Evolutionary conservation across 2,113 vertebrate species (phyloP), one percentile per base, ranked within the genome.

Genomic region (Pygoscelis adeliae): DNA sequence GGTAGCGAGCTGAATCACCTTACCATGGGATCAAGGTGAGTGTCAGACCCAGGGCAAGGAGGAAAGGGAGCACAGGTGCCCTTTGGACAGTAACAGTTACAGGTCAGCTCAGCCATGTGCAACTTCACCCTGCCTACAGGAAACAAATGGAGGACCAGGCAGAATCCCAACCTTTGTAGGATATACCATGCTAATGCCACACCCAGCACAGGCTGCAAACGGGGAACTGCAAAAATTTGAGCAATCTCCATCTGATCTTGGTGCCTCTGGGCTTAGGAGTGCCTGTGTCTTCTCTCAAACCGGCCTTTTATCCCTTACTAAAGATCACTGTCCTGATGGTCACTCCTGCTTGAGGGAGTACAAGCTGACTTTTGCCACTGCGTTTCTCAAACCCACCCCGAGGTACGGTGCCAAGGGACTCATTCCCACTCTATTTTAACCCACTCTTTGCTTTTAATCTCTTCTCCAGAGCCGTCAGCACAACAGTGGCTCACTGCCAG

Each of bases 401-500:
- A 3, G 5, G 38, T 8, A 13, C 7, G 10, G 13, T 2, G 91
- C 20, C 83, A 40, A 78, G 80, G 70, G 69, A 65, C 67, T 40
- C 69, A 36, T 91, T 92, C 96, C 94, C 91, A 97, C 84, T 14
- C 62, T 84, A 65, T 22, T 93, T 96, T 95, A 97, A 94, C 95
- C 87, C 94, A 22, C 36, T 95, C 66, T 23, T 50, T 3, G 70
- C 91, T 93, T 86, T 91, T 95, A 94, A 96, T 94, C 89, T 50
- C 78, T 95, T 95, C 81, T 89, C 94, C 95, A 95, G 94, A 90
- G 84, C 70, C 1, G 0, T 10, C 16, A 97, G 81, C 87, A 97
- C 97, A 97, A 96, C 93, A 90, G 91, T 96, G 95, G 97, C 96
- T 87, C 49, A 0, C 20, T 3, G 94, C 96, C 96, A 96, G 95